A percentile compares a stretch with the other conserved stretches of the same genome.
Evolutionary conservation across 64 coral and sea anemone genomes (phyloP).

Genomic region (Dendrophyllia cribrosa): DNA sequence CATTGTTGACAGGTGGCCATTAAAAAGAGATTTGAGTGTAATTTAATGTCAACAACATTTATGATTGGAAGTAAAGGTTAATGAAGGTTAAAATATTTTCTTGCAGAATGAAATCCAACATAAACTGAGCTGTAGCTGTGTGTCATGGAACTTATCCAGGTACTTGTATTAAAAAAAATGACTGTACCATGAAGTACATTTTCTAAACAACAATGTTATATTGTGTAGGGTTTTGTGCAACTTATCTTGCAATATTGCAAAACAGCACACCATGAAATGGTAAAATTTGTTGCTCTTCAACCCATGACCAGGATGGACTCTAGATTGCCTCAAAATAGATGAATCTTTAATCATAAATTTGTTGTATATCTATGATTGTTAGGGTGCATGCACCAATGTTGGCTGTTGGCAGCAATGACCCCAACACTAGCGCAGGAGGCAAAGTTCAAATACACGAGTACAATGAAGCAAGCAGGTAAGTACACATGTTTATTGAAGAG

Average conservation of each 20-base stretch:
- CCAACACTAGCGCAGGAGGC: constrained; percentile 84
- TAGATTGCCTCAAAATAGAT: too few species aligned
- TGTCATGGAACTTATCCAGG: constrained; percentile 99
- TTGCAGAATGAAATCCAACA: constrained; percentile 94
- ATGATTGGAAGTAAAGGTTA: too few species aligned
- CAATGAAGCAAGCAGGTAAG: constrained; percentile 85
- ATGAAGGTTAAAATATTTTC: neutral
- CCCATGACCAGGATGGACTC: too few species aligned
- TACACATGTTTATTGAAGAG: neutral
- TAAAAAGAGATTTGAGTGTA: neutral
- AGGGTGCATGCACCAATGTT: constrained; percentile 93
- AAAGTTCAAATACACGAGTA: constrained; percentile 99
- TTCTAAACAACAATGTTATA: too few species aligned
- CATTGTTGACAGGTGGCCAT: too few species aligned
- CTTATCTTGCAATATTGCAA: too few species aligned
- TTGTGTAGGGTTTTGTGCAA: too few species aligned
- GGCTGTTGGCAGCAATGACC: constrained; percentile 93
- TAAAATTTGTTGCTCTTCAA: too few species aligned
- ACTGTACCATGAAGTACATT: neutral
- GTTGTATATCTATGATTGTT: too few species aligned
- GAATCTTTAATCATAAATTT: too few species aligned
- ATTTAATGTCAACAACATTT: too few species aligned
- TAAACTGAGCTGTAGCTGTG: constrained; percentile 96
- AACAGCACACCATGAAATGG: too few species aligned
- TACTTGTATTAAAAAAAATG: neutral